phyloP scores from a whole-genome alignment of 64 coral and sea anemone genomes.

The Pocillopora verrucosa region DNA sequence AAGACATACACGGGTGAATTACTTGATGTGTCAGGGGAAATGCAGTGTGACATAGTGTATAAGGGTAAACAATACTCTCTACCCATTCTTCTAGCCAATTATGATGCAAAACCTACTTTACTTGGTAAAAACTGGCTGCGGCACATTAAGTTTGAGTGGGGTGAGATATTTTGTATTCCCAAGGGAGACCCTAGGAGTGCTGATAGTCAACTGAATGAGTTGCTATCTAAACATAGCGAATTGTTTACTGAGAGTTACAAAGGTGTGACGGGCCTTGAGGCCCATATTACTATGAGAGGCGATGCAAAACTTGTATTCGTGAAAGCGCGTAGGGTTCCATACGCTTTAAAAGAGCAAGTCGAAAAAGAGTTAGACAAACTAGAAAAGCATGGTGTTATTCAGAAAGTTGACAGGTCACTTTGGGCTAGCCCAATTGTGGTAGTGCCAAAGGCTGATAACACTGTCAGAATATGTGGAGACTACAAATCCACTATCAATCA shows the following conservation, averaged over 20 bases:
- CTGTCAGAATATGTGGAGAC: conserved; percentile 51
- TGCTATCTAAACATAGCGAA: conserved; percentile 1
- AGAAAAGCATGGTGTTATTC: conserved; percentile 38
- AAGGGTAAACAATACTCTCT: conserved; percentile 26
- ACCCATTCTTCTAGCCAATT: neutral
- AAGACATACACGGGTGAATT: conserved; percentile 40
- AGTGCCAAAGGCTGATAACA: conserved; percentile 29
- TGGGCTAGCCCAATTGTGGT: conserved; percentile 59
- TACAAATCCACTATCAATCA: conserved; percentile 54
- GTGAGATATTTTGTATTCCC: conserved; percentile 17
- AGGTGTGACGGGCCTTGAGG: conserved; percentile 41
- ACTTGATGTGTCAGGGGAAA: conserved; percentile 31
- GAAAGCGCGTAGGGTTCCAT: conserved; percentile 43
- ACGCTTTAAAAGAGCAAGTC: conserved; percentile 39
- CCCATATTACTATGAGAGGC: conserved; percentile 43
- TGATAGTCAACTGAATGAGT: conserved; percentile 19
- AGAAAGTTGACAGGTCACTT: conserved; percentile 33
- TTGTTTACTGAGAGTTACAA: conserved; percentile 33
- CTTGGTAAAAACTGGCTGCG: conserved; percentile 7
- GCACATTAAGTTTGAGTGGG: conserved; percentile 7
- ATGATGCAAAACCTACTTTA: neutral
- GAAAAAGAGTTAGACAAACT: conserved; percentile 36
- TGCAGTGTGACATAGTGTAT: conserved; percentile 2
- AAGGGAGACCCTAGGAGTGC: neutral
- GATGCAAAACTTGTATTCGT: conserved; percentile 49